Base-by-base conservation (phyloP, 2,113 vertebrate genomes). In the Austrofundulus limnaeus region DNA sequence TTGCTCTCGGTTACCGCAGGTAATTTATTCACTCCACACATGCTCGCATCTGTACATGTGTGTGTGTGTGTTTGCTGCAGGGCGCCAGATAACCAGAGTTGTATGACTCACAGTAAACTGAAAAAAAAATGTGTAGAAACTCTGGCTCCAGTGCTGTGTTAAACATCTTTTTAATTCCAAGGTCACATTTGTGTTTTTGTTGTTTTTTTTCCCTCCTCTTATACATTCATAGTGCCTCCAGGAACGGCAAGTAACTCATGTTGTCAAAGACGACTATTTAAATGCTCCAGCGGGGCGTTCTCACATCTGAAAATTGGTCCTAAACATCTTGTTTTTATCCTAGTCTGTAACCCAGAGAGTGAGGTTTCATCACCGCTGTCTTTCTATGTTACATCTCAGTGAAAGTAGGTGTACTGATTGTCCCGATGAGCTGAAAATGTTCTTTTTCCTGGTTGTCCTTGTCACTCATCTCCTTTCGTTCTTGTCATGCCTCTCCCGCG, bases 141-240 rank as follows among this genome's bases (percentile, higher is more conserved):
- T 84, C 77, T 61, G 46, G 16, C 67, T 31, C 46, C 66, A 82
- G 80, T 69, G 59, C 66, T 20, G 37, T 57, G 14, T 76, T 60
- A 62, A 51, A 70, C 64, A 16, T 73, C 60, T 61, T 82, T 88
- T 79, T 60, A 72, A 81, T 81, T 83, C 70, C 81, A 87, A 86
- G 85, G 87, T 87, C 81, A 83, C n/a, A 19, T 70, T 45, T 43
- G 45, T 66, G 51, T 39, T 9, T 47, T 28, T 57, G n/a, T 28
- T 28, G 25, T 28, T 28, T 28, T 28, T 28, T 28, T 28, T 7
- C 25, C 11, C 3, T 48, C 23, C 28, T 61, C 0, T n/a, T n/a
- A 6, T 59, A 17, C 25, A 9, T 39, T 54, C 8, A 5, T 9
- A 15, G 15, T 58, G 60, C 77, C 77, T 74, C 61, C 60, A 71